Evolutionary conservation across 2,797 vertebrate genomes (phyloP), one percentile per base, ranked within the genome.

Genomic region (Halcyon smyrnensis): DNA sequence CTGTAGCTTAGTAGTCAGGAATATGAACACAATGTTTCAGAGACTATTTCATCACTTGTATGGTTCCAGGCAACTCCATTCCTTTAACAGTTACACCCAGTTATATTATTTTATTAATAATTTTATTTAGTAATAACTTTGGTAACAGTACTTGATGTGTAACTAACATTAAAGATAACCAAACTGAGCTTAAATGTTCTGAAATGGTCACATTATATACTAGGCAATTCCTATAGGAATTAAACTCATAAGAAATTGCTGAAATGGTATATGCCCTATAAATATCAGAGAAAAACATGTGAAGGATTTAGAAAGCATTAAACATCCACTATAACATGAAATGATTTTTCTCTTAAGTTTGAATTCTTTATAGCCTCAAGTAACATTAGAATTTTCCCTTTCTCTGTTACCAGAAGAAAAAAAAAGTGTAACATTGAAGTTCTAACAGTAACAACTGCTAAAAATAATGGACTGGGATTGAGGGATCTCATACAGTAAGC

Each of bases 401-500:
- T 89, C 73, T 51, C 46, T 71, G 62, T 39, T 92, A 96, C 65
- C 62, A 85, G 65, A 84, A 89, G 87, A 80, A 89, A 89, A 89
- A 89, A 94, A 65, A 57, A 2, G 14, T 78, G 41, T 93, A 97
- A 95, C 95, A 89, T 6, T 25, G 50, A 94, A 93, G 69, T 86
- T 94, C 80, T 94, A 90, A 69, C 77, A 82, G 77, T 67, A 95
- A 94, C 70, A 95, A 70, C 64, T 96, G 87, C 84, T 96, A 94
- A 95, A 96, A 96, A 95, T 95, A 97, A 93, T 96, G 92, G 89
- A 95, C 76, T 94, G 91, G 95, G 96, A 96, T 82, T 96, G 89
- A 94, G 92, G 82, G 94, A 95, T 94, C 92, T 96, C 84, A 73
- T 57, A 89, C 9, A 4, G 9, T 87, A 79, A 89, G 48, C 56